Base-by-base conservation (phyloP, 2,888 invertebrate genomes). In the Callinectes sapidus region DNA sequence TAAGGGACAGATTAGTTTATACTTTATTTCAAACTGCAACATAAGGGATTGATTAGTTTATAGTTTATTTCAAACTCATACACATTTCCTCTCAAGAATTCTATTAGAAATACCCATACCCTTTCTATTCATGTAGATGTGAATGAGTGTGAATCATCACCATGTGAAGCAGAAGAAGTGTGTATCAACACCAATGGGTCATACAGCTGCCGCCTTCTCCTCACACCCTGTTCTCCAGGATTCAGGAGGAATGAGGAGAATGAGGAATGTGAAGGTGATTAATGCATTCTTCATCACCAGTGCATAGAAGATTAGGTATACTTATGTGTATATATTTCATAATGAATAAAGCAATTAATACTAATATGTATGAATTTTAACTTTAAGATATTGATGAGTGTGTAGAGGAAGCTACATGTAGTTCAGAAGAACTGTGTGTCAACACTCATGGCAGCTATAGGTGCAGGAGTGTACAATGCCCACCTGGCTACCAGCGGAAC, bases 321-420 rank as follows among this genome's bases (percentile, higher is more conserved):
- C 23, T n/a, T n/a, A n/a, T n/a, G n/a, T n/a, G n/a, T n/a, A n/a
- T n/a, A n/a, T n/a, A 89, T 18, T 89, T 32, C 89, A 35, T 13
- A 14, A 2, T 32, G 48, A 28, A 23, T 48, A 89, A 32, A 55
- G 14, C 16, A 14, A 42, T n/a, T 18, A 35, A 35, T 89, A n/a
- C 32, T 39, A 5, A 55, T 39, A 32, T 90, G n/a, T 66, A 35
- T 35, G 0, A 35, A 39, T 14, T 71, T 90, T n/a, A 42, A 48
- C 48, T 54, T 54, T 14, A 94, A 95, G 98, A 98, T 95, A 96
- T 98, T 90, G 96, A 98, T 95, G 98, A 98, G 95, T 98, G 98
- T 95, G 77, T 28, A 32, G 81, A 92, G 35, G 81, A 89, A 32
- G 96, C 90, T 95, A 95, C 42, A 95, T 95, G 95, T 87, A 96